A percentile compares a stretch with the other conserved stretches of the same genome.
Evolutionary conservation across 2,113 vertebrate genomes (phyloP).

Genomic region (Dissostichus mawsoni): DNA sequence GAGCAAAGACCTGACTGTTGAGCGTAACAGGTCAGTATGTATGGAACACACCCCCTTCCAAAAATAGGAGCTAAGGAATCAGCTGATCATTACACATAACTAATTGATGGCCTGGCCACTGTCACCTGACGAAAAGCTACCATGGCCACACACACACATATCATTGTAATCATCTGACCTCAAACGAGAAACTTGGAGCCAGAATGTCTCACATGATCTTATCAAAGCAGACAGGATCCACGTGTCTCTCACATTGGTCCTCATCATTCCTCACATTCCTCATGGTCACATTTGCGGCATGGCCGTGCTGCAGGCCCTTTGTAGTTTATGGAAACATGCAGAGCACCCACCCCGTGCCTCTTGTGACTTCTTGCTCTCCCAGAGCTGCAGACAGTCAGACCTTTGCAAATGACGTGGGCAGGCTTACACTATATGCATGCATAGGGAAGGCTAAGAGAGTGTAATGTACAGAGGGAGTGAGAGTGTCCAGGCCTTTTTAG

Average conservation of each 20-base stretch:
- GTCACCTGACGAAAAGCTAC: constrained; percentile 57
- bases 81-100: constrained; percentile 39
- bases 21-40: too few species aligned
- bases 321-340: constrained; percentile 23
- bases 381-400: constrained; percentile 57
- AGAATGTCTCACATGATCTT: constrained; percentile 66
- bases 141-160: constrained; percentile 7
- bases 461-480: constrained; percentile 22
- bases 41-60: neutral
- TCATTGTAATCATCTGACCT: constrained; percentile 56
- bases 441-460: constrained; percentile 1
- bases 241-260: constrained; percentile 58
- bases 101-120: constrained; percentile 31
- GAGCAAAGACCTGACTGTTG: constrained; percentile 1
- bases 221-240: constrained; percentile 65
- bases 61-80: constrained; percentile 43
- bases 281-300: constrained; percentile 28
- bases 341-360: constrained; percentile 4
- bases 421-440: constrained; percentile 14
- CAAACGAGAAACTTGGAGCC: constrained; percentile 32
- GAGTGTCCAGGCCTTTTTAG: constrained; percentile 54
- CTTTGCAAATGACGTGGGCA: constrained; percentile 47
- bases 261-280: constrained; percentile 75
- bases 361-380: constrained; percentile 47
- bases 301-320: constrained; percentile 19